Conservation (phyloP, 2,797 vertebrate genomes). For the Streptopelia turtur region DNA sequence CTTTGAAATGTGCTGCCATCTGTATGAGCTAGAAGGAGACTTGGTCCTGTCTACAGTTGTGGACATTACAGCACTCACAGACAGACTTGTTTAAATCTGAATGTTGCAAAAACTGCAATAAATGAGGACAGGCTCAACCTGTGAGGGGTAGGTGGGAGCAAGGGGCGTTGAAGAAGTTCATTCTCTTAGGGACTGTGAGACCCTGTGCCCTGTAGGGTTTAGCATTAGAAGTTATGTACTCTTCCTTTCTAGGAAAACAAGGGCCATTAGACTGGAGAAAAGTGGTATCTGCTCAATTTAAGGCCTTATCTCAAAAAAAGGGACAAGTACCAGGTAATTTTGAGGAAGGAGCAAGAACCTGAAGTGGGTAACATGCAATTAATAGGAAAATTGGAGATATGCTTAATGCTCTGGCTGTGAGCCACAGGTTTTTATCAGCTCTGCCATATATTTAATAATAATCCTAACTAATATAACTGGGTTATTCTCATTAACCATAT, state of each 20-base stretch:
- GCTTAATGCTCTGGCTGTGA: not conserved
- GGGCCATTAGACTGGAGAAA: not conserved
- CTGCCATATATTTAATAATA: slow-evolving; percentile 51
- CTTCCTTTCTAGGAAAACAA: not conserved
- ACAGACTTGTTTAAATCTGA: not conserved
- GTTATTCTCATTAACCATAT: slow-evolving; percentile 58
- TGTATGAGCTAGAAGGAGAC: not conserved
- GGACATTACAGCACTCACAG: not conserved
- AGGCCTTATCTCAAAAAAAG: not conserved
- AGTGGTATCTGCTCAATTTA: not conserved
- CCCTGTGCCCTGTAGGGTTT: not conserved
- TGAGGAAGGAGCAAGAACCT: not conserved
- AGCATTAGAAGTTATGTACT: not conserved
- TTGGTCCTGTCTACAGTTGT: not conserved
- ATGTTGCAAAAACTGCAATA: not conserved
- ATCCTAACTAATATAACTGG: slow-evolving; percentile 44
- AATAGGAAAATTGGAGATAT: not conserved
- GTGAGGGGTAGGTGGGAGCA: fast-evolving
- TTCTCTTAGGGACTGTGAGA: not conserved
- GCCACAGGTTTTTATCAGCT: slow-evolving; percentile 38
- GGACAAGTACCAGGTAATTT: not conserved
- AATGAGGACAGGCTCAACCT: not conserved
- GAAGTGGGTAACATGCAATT: not conserved
- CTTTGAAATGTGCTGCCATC: not conserved
- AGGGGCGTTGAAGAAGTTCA: not conserved